Evolutionary conservation across 1,140 invertebrate species (phyloP).

Genomic region (Wiebesia pumilae): DNA sequence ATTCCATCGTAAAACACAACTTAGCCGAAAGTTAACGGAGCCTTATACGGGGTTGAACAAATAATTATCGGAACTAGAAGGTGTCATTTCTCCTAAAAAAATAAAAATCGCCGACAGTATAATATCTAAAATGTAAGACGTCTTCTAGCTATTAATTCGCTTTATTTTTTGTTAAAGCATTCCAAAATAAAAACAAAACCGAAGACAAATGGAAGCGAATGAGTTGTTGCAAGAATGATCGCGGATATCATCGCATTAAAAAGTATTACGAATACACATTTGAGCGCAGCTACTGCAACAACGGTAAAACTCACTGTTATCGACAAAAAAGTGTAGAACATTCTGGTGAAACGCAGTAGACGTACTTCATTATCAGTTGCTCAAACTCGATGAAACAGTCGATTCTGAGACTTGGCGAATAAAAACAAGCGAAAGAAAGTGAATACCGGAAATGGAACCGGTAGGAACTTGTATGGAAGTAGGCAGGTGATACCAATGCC

Average conservation of each 20-base stretch:
- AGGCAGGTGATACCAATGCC: background rate
- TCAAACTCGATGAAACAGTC: background rate
- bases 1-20: no score
- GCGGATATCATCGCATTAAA: background rate
- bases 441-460: background rate
- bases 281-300: background rate
- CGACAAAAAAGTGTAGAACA: background rate
- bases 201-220: background rate
- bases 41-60: no score
- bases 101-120: no score
- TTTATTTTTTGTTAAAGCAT: no score
- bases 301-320: background rate
- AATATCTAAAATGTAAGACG: no score
- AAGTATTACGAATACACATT: background rate
- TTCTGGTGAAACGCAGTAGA: background rate
- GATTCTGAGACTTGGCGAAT: background rate
- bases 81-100: no score
- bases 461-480: no score
- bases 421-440: background rate
- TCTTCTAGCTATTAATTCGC: no score
- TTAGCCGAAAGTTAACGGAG: no score
- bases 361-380: background rate
- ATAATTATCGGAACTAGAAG: no score
- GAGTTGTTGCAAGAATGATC: background rate
- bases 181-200: no score